Conservation (phyloP, 2,797 vertebrate species). For the Petrocephalus sullivani region DNA sequence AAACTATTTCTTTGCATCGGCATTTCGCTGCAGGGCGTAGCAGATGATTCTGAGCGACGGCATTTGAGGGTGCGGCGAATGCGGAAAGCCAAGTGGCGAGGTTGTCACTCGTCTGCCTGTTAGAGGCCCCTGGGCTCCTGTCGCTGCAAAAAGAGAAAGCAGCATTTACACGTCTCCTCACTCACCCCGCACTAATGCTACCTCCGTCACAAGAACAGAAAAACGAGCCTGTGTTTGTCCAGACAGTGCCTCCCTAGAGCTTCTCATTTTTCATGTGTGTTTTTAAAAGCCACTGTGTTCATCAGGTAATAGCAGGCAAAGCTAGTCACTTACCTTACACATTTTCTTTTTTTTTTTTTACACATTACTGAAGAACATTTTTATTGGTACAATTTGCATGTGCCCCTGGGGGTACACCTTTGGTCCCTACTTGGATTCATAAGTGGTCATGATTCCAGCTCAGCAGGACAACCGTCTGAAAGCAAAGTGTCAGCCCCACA, state of each 20-base stretch:
- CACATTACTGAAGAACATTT: background rate
- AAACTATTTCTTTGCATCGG: background rate
- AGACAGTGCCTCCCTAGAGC: background rate
- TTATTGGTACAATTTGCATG: background rate
- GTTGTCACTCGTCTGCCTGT: background rate
- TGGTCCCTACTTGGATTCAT: background rate
- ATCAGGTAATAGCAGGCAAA: background rate
- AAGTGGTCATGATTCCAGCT: background rate
- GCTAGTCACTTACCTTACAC: background rate
- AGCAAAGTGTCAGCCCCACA: background rate
- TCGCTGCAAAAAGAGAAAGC: background rate
- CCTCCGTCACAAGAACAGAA: background rate
- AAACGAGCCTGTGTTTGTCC: background rate
- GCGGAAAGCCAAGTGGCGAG: background rate
- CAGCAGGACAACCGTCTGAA: background rate
- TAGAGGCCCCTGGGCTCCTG: background rate
- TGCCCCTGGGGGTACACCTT: background rate
- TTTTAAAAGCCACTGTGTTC: background rate
- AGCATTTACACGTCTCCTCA: background rate
- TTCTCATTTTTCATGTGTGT: background rate
- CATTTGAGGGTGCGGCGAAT: constrained; percentile 2
- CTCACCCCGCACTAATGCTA: background rate
- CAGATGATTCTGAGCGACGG: constrained; percentile 47
- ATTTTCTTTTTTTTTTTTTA: background rate
- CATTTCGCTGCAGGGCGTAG: background rate